A percentile compares a stretch with the other conserved stretches of the same genome.
Conservation (phyloP, 2,888 invertebrate species). For the Erebia ligea region DNA sequence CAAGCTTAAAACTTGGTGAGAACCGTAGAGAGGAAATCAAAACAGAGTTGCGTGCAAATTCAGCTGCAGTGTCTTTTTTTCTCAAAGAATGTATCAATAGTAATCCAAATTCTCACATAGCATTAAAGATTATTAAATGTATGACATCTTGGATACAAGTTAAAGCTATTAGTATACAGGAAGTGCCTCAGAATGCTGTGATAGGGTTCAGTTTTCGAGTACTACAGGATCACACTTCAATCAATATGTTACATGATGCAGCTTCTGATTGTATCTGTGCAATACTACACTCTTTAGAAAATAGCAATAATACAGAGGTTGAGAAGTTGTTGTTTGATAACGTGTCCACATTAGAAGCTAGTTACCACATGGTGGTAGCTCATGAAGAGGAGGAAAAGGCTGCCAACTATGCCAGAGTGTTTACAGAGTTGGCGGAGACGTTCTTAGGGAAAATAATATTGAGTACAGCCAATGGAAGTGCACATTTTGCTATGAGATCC, state of each 20-base stretch:
- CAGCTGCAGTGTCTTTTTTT: constrained; percentile 90
- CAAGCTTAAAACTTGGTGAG: constrained; percentile 92
- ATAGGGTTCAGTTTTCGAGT: constrained; percentile 89
- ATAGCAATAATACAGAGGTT: constrained; percentile 87
- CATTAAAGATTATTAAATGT: constrained; percentile 90
- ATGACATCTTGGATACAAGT: constrained; percentile 96
- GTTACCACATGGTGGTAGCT: constrained; percentile 95
- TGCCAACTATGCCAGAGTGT: constrained; percentile 96
- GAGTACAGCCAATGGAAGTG: constrained; percentile 82
- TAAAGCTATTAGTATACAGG: constrained; percentile 89
- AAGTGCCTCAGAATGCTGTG: constrained; percentile 88
- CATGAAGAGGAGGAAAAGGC: constrained; percentile 97
- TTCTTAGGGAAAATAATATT: constrained; percentile 93
- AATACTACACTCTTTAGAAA: constrained; percentile 91
- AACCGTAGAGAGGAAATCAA: constrained; percentile 94
- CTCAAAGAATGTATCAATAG: constrained; percentile 89
- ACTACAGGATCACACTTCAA: constrained; percentile 84
- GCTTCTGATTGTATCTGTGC: constrained; percentile 96
- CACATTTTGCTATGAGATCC: constrained; percentile 91
- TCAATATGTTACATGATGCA: constrained; percentile 90
- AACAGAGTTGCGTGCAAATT: constrained; percentile 89
- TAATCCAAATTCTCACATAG: constrained; percentile 86
- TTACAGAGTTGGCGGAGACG: constrained; percentile 96
- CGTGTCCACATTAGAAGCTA: constrained; percentile 90
- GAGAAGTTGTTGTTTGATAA: constrained; percentile 92